phyloP scores from a whole-genome alignment of 1,140 invertebrate genomes.

The Temnothorax curvispinosus region DNA sequence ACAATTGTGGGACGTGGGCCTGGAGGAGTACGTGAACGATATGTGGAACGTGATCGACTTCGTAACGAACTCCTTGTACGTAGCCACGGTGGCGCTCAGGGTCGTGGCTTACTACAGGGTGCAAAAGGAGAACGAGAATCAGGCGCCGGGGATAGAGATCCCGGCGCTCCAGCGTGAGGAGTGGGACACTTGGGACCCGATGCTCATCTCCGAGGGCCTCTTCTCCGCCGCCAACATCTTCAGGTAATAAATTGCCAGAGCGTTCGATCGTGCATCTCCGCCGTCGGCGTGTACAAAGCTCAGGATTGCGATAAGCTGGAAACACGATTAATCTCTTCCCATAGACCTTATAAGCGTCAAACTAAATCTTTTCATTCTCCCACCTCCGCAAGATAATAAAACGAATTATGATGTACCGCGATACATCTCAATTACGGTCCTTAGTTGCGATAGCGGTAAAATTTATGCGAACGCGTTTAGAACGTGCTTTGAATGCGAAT shows the following conservation, averaged over 20 bases:
- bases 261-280: not conserved
- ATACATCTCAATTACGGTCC: not conserved
- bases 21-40: conserved; percentile 97
- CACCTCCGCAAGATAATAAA: not conserved
- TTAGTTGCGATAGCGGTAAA: not conserved
- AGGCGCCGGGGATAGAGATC: conserved; percentile 83
- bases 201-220: conserved; percentile 97
- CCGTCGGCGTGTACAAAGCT: not conserved
- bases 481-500: conserved; percentile 4
- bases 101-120: conserved; percentile 93
- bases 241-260: conserved; percentile 84
- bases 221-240: conserved; percentile 99
- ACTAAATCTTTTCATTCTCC: not conserved
- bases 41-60: conserved; percentile 99
- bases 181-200: conserved; percentile 99
- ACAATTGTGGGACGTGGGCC: conserved; percentile 98
- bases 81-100: conserved; percentile 97
- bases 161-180: conserved; percentile 90
- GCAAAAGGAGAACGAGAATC: conserved; percentile 89
- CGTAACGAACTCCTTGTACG: conserved; percentile 98
- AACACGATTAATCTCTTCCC: not conserved
- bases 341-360: not conserved
- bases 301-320: not conserved
- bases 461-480: not conserved
- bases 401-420: not conserved